A percentile compares a stretch with the other conserved stretches of the same genome.
These are phyloP conservation scores for Danio aesculapii DNA, from an alignment of 2,797 vertebrate species.

Conservation along the genomic window DNA sequence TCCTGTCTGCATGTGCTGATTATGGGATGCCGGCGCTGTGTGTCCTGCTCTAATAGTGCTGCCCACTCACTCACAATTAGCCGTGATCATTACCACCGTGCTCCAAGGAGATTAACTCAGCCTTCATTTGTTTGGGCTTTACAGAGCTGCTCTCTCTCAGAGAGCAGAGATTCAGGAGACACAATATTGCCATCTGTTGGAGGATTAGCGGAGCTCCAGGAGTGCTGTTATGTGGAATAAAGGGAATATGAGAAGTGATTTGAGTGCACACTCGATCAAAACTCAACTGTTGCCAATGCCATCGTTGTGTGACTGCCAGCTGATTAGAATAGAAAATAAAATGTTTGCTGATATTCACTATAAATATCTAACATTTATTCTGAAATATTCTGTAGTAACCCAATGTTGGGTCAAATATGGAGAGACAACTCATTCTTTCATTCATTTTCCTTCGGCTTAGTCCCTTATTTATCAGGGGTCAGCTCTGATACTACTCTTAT, in stretches of 20 bases:
- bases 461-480: no score
- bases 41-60: conserved; percentile 43
- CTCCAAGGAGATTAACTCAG: conserved; percentile 44
- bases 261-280: background rate
- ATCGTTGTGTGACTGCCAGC: background rate
- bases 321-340: background rate
- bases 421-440: no score
- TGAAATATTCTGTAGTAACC: no score
- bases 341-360: no score
- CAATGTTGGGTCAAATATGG: no score
- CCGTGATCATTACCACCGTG: conserved; percentile 48
- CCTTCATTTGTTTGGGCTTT: conserved; percentile 46
- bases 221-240: background rate
- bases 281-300: background rate
- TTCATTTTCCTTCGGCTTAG: no score
- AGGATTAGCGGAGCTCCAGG: conserved; percentile 29
- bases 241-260: background rate
- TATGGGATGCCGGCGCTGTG: conserved; percentile 39
- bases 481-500: no score
- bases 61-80: conserved; percentile 56
- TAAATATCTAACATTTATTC: no score
- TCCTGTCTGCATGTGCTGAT: conserved; percentile 34
- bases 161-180: conserved; percentile 23
- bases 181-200: conserved; percentile 86
- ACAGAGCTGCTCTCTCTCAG: conserved; percentile 24